phyloP scores from a whole-genome alignment of 2,113 vertebrate genomes.

The human (Homo sapiens) region GRCh38 chr15:53643001-53643500 shows the following conservation, averaged over 20 bases:
- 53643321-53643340: neutral
- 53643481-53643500: neutral
- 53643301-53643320: constrained; percentile 25
- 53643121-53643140: neutral
- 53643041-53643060: neutral
- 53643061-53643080: neutral
- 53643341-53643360: constrained; percentile 18
- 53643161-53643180: neutral
- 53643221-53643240: neutral
- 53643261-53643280: neutral
- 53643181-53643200: constrained; percentile 14
- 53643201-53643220: neutral
- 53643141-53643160: neutral
- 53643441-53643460: neutral
- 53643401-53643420: neutral
- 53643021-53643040: neutral
- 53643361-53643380: neutral
- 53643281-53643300: neutral
- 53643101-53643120: neutral
- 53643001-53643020: neutral
- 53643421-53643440: neutral
- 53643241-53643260: constrained; percentile 42
- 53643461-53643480: neutral
- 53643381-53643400: neutral
- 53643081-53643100: neutral